These are phyloP conservation scores for Calliscelio sp. DNA, from an alignment of 2,888 invertebrate species.

Conservation along the genomic window DNA sequence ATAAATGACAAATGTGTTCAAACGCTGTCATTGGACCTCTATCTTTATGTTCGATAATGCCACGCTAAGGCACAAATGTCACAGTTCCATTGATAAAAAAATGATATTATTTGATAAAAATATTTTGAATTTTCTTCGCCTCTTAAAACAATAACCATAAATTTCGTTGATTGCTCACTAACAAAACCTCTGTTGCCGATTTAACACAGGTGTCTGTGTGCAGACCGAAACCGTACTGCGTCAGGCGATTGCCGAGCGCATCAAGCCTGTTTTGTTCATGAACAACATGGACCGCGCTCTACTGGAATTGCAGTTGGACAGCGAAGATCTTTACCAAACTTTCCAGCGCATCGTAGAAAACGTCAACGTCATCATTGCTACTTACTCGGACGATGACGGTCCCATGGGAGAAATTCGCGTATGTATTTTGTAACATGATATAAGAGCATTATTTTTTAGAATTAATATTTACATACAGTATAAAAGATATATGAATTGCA, in stretches of 20 bases:
- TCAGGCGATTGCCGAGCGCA: slow-evolving; percentile 99
- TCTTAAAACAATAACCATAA: neutral
- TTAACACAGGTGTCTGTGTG: slow-evolving; percentile 95
- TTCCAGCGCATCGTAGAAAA: slow-evolving; percentile 99
- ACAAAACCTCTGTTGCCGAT: slow-evolving; percentile 61
- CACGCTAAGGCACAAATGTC: slow-evolving; percentile 87
- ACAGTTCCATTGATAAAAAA: too few relatives aligned
- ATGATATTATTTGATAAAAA: too few relatives aligned
- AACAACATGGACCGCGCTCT: slow-evolving; percentile 99
- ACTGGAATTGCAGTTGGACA: slow-evolving; percentile 97
- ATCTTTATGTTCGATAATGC: slow-evolving; percentile 92
- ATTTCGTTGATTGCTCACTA: slow-evolving; percentile 84
- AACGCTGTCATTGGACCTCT: slow-evolving; percentile 93
- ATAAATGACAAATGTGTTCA: slow-evolving; percentile 86
- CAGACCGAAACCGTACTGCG: slow-evolving; percentile 99
- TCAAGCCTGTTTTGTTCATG: slow-evolving; percentile 99
- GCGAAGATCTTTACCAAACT: slow-evolving; percentile 99
- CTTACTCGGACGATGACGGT: slow-evolving; percentile 98
- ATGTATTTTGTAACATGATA: slow-evolving; percentile 81
- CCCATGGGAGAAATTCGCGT: slow-evolving; percentile 99
- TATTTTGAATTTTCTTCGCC: too few relatives aligned
- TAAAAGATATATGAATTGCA: too few relatives aligned
- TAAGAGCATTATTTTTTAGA: neutral
- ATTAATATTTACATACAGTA: too few relatives aligned
- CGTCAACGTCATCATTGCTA: slow-evolving; percentile 99